Evolutionary conservation across 2,888 invertebrate species (phyloP), one percentile per base, ranked within the genome.

Genomic region (Synergus umbraculus): DNA sequence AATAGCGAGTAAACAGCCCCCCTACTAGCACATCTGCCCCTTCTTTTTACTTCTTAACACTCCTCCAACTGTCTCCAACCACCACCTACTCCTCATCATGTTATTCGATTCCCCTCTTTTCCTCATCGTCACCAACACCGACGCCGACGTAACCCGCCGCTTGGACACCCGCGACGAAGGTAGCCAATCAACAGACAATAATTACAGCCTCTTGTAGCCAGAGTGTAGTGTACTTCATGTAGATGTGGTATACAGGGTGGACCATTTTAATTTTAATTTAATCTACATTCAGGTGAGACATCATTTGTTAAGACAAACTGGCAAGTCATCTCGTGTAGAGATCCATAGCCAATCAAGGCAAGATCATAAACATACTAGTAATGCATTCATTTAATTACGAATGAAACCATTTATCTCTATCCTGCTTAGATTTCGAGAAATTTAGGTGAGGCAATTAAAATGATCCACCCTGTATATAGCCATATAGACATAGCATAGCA

Each of bases 1-100:
- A 79, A 83, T 81, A 82, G 81, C 85, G 82, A 86, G 87, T 87
- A 87, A 87, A 87, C 86, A 87, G 82, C 81, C 86, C 86, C 86
- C 46, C 87, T 85, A 83, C 85, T 82, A 77, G 43, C 15, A 46
- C 18, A 15, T 66, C 64, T 54, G 46, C 12, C 76, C 69, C 58
- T 60, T 73, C 58, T 13, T 78, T 41, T 73, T n/a, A 13, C 29
- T 54, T 37, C 73, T 44, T 79, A 54, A 18, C 22, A 67, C 81
- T 81, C 82, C 76, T 76, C 77, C 81, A 79, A 63, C 80, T 76
- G 78, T 76, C 54, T 63, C 41, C 67, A 22, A 41, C 18, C 69
- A 43, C 43, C 78, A 41, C 69, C 60, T 63, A 58, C 69, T 58
- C 63, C 46, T 29, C 22, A 43, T 76, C 49, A 12, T 44, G 44